A percentile compares a stretch with the other conserved stretches of the same genome.
phyloP scores from a whole-genome alignment of 2,113 vertebrate genomes.

The Pogonocichla stellata region DNA sequence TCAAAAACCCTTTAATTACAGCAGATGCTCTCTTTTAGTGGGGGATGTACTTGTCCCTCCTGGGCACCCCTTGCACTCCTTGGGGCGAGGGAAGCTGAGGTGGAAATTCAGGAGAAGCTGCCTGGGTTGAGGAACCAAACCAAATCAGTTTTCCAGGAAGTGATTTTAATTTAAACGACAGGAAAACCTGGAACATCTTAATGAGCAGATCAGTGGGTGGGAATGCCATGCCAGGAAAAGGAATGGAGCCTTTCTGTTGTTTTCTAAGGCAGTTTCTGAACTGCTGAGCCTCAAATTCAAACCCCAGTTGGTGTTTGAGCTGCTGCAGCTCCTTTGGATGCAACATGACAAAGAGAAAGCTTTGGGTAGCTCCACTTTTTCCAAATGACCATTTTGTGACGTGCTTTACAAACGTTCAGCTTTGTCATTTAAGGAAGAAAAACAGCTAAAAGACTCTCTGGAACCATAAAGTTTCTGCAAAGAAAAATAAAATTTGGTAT shows the following conservation, averaged over 20 bases:
- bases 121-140: background rate
- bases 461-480: constrained; percentile 38
- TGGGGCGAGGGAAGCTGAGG: background rate
- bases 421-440: constrained; percentile 13
- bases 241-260: background rate
- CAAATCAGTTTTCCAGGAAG: accelerated
- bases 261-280: background rate
- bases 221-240: accelerated
- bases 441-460: constrained; percentile 37
- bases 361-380: constrained; percentile 13
- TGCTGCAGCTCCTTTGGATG: background rate
- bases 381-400: constrained; percentile 12
- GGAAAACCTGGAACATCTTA: background rate
- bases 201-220: background rate
- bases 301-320: background rate
- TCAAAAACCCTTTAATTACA: background rate
- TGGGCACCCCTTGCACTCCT: background rate
- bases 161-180: background rate
- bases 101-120: background rate
- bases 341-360: constrained; percentile 40
- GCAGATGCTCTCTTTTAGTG: background rate
- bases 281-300: background rate
- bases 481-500: constrained; percentile 43
- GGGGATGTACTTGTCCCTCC: background rate
- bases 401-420: background rate